Evolutionary conservation across 2,113 vertebrate genomes (phyloP), one percentile per base, ranked within the genome.

Genomic region (Carollia perspicillata): DNA sequence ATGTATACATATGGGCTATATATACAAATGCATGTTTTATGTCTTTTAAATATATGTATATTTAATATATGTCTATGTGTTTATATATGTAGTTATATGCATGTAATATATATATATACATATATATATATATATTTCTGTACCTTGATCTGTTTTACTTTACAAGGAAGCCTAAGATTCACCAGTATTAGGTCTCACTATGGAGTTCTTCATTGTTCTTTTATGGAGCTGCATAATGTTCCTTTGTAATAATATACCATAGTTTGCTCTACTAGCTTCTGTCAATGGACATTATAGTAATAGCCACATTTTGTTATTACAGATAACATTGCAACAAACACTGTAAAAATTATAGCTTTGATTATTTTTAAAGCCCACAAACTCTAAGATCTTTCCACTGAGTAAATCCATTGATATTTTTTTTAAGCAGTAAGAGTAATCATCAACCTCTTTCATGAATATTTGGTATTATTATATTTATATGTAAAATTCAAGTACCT

Each of bases 231-330:
- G 26, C n/a, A 58, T 72, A 65, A 63, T 55, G 79, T 53, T 88
- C 63, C 23, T 65, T 74, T 83, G n/a, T 23, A 30, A 49, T 71
- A 2, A 80, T 40, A 1, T 33, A 7, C 35, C 17, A 60, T 35
- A 69, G 40, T 26, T 89, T 79, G 12, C 66, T 89, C 37, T 40
- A 28, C 47, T 63, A 72, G 47, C 12, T 90, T 49, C 66, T 40
- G 17, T 81, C 20, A 33, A 14, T 75, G 22, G 47, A 4, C 17
- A 65, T 68, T 28, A 87, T 8, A 4, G 9, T 77, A 69, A 13
- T 65, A 94, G 77, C 65, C 14, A 80, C 68, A 71, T 47, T 93
- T 92, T 89, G 13, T 28, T 92, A 26, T 87, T 35, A 69, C 9
- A 75, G 30, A 51, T 37, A 84, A 30, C 40, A 81, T 51, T 77